These are phyloP conservation scores for Sinocyclocheilus anshuiensis DNA, from an alignment of 2,113 vertebrate genomes.

Conservation along the genomic window DNA sequence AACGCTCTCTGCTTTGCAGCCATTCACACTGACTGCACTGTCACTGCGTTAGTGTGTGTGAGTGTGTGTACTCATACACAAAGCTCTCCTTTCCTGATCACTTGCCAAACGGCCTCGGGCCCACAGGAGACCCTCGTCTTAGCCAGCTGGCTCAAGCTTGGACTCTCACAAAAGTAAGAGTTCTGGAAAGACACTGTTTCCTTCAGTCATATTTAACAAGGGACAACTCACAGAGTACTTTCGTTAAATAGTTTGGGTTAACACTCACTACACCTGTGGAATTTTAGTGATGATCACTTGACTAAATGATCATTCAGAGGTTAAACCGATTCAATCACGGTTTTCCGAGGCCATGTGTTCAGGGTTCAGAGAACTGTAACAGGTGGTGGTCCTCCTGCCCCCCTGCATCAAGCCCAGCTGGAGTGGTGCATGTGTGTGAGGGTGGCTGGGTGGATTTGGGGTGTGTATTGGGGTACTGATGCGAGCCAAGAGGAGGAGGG, in stretches of 20 bases:
- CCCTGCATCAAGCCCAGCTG: conserved; percentile 11
- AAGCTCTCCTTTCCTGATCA: conserved; percentile 36
- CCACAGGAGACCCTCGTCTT: conserved; percentile 32
- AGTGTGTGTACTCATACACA: conserved; percentile 25
- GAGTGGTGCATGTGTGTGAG: conserved; percentile 32
- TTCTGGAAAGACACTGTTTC: conserved; percentile 21
- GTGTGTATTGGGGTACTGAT: conserved; percentile 46
- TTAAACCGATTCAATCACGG: background rate
- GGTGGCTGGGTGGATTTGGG: conserved; percentile 31
- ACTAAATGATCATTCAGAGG: conserved; percentile 11
- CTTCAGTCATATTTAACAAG: conserved; percentile 9
- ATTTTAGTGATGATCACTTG: background rate
- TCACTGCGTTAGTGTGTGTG: conserved; percentile 50
- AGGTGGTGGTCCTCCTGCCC: conserved; percentile 36
- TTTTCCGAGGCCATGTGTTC: conserved; percentile 25
- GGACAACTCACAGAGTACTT: background rate
- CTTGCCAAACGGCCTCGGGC: conserved; percentile 21
- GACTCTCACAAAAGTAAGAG: conserved; percentile 30
- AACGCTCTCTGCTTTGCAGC: conserved; percentile 31
- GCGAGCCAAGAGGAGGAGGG: conserved; percentile 15
- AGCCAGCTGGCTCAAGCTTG: conserved; percentile 47
- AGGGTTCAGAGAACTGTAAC: conserved; percentile 15
- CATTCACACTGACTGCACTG: conserved; percentile 29
- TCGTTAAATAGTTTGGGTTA: background rate
- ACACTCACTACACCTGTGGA: background rate